phyloP scores from a whole-genome alignment of 1,140 invertebrate species.

The Xylocopa sonorina region DNA sequence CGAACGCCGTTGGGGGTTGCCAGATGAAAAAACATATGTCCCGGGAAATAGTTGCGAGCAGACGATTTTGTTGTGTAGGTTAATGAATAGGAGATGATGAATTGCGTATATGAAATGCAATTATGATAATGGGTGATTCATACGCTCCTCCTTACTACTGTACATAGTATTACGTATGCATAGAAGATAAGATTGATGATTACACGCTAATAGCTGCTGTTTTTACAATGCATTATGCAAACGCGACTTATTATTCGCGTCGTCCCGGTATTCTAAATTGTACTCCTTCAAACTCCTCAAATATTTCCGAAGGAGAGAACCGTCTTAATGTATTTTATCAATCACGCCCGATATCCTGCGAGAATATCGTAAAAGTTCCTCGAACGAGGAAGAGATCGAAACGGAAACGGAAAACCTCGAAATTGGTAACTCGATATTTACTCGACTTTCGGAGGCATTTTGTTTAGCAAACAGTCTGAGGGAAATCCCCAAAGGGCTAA shows the following conservation, averaged over 20 bases:
- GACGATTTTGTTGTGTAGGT: background rate
- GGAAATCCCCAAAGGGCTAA: background rate
- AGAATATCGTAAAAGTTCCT: background rate
- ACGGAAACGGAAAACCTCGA: slow-evolving; percentile 16
- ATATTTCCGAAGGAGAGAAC: background rate
- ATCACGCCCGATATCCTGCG: too few relatives aligned
- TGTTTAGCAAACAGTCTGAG: slow-evolving; percentile 60
- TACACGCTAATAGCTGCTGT: background rate
- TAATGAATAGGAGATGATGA: background rate
- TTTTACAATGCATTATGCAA: background rate
- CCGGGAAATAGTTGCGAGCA: background rate
- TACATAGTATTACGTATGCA: background rate
- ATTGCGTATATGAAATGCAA: background rate
- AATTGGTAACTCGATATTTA: slow-evolving; percentile 67
- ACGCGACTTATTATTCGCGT: background rate
- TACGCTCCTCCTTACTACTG: background rate
- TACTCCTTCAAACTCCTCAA: background rate
- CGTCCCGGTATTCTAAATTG: background rate
- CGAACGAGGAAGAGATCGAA: too few relatives aligned
- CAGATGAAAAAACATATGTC: background rate
- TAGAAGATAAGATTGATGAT: slow-evolving; percentile 8
- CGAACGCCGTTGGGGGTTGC: background rate
- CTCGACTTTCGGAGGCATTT: slow-evolving; percentile 53
- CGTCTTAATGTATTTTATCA: too few relatives aligned
- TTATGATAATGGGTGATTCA: slow-evolving; percentile 25